Evolutionary conservation across 1,140 invertebrate genomes (phyloP).

Genomic region (Drosophila persimilis): DNA sequence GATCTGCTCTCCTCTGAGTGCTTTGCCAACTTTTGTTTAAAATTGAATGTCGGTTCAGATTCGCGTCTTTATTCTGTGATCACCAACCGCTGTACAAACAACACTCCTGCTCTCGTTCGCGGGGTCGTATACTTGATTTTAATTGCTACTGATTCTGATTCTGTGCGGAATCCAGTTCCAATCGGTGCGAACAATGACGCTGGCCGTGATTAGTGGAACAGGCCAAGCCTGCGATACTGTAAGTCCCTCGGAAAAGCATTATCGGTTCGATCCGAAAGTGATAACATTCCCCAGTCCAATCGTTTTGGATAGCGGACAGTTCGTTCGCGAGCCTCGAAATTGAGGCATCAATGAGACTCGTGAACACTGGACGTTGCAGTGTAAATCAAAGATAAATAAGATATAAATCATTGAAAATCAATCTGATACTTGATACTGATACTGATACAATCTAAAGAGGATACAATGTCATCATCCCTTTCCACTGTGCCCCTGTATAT

Average conservation of each 20-base stretch:
- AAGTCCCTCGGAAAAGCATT: slow-evolving; percentile 53
- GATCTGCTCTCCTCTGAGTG: slow-evolving; percentile 21
- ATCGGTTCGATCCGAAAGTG: slow-evolving; percentile 14
- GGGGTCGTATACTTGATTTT: slow-evolving; percentile 58
- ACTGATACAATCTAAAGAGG: background rate
- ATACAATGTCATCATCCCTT: slow-evolving; percentile 16
- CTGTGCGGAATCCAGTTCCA: slow-evolving; percentile 1
- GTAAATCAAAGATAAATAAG: slow-evolving; percentile 16
- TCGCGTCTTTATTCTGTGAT: slow-evolving; percentile 58
- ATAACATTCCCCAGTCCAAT: slow-evolving; percentile 5
- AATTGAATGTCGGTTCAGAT: slow-evolving; percentile 58
- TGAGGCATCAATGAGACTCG: background rate
- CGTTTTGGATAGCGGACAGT: slow-evolving; percentile 18
- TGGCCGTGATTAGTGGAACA: slow-evolving; percentile 56
- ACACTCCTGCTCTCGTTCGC: slow-evolving; percentile 16
- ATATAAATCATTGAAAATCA: slow-evolving; percentile 11
- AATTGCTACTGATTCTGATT: slow-evolving; percentile 19
- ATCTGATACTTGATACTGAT: slow-evolving; percentile 1
- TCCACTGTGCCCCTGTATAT: slow-evolving; percentile 25
- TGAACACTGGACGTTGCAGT: background rate
- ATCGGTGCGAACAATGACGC: slow-evolving; percentile 37
- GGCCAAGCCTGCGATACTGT: slow-evolving; percentile 47
- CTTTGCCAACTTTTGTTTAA: slow-evolving; percentile 53
- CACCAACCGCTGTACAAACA: slow-evolving; percentile 61
- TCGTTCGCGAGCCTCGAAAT: slow-evolving; percentile 15